Percentiles rank a stretch among this genome's conserved stretches.
Evolutionary conservation across 2,113 vertebrate species (phyloP).

Genomic region (Cromileptes altivelis): DNA sequence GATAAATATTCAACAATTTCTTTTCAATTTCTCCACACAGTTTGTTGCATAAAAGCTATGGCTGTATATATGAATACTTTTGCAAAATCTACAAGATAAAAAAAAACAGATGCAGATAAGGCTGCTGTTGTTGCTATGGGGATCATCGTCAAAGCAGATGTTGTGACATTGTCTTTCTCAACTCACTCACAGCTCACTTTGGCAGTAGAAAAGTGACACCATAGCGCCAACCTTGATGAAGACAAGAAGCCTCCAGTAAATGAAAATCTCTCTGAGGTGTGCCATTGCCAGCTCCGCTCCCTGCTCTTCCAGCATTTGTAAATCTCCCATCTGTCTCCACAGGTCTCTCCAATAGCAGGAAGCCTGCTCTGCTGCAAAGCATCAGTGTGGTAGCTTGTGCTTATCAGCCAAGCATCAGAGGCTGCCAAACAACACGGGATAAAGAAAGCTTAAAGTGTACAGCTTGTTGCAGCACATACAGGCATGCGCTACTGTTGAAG

Average conservation of each 20-base stretch:
- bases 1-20: constrained; percentile 48
- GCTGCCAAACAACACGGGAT: constrained; percentile 38
- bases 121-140: background rate
- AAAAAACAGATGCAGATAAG: background rate
- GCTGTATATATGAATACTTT: constrained; percentile 6
- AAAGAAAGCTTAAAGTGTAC: constrained; percentile 35
- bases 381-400: constrained; percentile 25
- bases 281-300: constrained; percentile 54
- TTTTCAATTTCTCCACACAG: constrained; percentile 29
- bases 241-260: constrained; percentile 48
- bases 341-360: constrained; percentile 63
- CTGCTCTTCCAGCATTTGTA: constrained; percentile 50
- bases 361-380: constrained; percentile 44
- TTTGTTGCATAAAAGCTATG: constrained; percentile 26
- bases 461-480: constrained; percentile 9
- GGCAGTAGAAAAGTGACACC: constrained; percentile 37
- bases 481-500: background rate
- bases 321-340: constrained; percentile 69
- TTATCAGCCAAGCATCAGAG: constrained; percentile 47
- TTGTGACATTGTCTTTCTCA: constrained; percentile 29
- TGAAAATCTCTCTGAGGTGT: constrained; percentile 50
- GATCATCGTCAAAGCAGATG: constrained; percentile 39
- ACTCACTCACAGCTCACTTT: constrained; percentile 17
- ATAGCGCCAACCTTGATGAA: constrained; percentile 57
- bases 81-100: constrained; percentile 9